Conservation (phyloP, 2,113 vertebrate species). For the Carollia perspicillata region DNA sequence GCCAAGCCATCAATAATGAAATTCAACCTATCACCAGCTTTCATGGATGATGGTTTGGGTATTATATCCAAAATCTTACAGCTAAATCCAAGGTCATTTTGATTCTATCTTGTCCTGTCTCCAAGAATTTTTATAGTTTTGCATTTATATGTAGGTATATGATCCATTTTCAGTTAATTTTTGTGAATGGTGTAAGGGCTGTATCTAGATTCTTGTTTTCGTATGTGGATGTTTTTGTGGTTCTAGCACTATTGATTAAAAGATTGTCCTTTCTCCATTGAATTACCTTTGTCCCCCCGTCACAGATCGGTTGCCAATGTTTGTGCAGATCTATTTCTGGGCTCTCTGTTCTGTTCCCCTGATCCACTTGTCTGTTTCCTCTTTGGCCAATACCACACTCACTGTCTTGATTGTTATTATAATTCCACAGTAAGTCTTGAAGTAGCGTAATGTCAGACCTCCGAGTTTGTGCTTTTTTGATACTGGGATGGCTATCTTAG, state of each 20-base stretch:
- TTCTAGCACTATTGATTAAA: neutral
- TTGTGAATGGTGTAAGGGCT: neutral
- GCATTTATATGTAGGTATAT: neutral
- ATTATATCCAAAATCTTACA: neutral
- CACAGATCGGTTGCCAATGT: neutral
- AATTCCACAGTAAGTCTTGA: neutral
- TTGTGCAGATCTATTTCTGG: neutral
- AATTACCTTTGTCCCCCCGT: neutral
- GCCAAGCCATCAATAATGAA: neutral
- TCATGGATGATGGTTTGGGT: neutral
- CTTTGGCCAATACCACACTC: neutral
- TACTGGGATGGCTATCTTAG: neutral
- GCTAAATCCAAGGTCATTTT: neutral
- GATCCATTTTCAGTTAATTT: neutral
- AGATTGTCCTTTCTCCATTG: neutral
- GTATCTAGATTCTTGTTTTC: neutral
- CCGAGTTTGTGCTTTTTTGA: neutral
- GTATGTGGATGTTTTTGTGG: neutral
- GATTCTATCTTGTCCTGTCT: neutral
- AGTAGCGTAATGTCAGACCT: neutral
- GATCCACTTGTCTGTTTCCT: neutral
- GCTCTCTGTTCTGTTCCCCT: neutral
- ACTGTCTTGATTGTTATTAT: neutral
- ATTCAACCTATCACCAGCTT: neutral
- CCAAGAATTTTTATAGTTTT: neutral